phyloP scores from a whole-genome alignment of 2,888 invertebrate genomes.

The Acleris emargana region DNA sequence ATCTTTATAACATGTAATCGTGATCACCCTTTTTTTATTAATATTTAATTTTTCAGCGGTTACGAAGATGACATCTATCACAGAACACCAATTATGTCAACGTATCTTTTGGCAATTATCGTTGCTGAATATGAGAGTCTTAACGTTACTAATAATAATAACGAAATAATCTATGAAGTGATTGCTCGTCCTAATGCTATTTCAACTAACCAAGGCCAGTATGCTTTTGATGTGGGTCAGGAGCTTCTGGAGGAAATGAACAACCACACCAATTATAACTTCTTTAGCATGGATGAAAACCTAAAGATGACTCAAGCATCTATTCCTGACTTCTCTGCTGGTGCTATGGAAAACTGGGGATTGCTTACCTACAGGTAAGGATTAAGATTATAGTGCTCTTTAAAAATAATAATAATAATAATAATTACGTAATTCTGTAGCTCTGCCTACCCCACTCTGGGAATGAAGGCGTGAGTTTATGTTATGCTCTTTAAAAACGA shows the following conservation, averaged over 20 bases:
- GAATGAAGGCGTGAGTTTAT: too few relatives aligned
- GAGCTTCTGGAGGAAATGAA: conserved; percentile 77
- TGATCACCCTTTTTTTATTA: too few relatives aligned
- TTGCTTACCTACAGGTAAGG: conserved; percentile 88
- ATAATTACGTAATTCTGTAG: too few relatives aligned
- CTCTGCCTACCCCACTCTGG: too few relatives aligned
- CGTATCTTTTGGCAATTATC: conserved; percentile 88
- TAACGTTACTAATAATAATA: conserved; percentile 32
- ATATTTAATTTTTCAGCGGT: conserved; percentile 46
- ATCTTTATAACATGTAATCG: too few relatives aligned
- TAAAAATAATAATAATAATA: background rate
- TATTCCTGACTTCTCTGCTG: conserved; percentile 90
- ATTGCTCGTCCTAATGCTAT: conserved; percentile 75
- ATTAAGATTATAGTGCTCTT: background rate
- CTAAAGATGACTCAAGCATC: conserved; percentile 88
- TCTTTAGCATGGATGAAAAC: conserved; percentile 71
- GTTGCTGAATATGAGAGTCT: conserved; percentile 83
- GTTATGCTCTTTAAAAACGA: background rate
- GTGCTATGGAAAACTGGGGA: conserved; percentile 95
- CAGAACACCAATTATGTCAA: conserved; percentile 82
- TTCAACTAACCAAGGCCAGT: conserved; percentile 59
- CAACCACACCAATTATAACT: conserved; percentile 80
- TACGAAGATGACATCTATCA: conserved; percentile 61
- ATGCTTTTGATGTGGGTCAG: conserved; percentile 70
- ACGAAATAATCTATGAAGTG: conserved; percentile 60